Percentiles rank a stretch among this genome's conserved stretches.
Evolutionary conservation across 2,888 invertebrate genomes (phyloP).

Genomic region (Masnerella sp.): DNA sequence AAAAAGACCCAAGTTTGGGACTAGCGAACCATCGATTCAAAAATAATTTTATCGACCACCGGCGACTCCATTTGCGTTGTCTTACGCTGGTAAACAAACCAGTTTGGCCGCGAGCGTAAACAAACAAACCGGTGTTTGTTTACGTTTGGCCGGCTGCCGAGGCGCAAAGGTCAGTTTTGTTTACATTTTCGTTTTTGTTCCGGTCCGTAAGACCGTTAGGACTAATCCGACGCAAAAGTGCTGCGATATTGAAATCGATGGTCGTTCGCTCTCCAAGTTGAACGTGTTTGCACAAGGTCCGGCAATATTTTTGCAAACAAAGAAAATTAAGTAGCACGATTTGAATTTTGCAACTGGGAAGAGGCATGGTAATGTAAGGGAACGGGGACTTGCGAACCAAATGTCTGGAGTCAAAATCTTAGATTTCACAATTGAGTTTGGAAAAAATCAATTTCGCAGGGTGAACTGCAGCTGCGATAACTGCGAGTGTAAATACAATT

Average conservation of each 20-base stretch:
- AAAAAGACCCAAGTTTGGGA: no score
- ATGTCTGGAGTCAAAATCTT: no score
- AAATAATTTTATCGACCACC: not conserved
- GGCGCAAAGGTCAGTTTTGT: not conserved
- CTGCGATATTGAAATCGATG: conserved; percentile 18
- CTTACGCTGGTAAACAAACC: not conserved
- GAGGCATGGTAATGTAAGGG: no score
- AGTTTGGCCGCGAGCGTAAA: not conserved
- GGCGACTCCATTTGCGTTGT: not conserved
- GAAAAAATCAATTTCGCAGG: no score
- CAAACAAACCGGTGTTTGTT: conserved; percentile 7
- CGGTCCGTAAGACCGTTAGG: not conserved
- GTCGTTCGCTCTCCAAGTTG: conserved; percentile 6
- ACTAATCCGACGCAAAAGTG: not conserved
- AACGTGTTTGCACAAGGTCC: not conserved
- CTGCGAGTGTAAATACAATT: no score
- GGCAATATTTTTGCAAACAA: no score
- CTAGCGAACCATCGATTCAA: conserved; percentile 21
- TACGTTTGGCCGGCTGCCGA: not conserved
- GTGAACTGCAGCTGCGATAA: no score
- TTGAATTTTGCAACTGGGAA: no score
- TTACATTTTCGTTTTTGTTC: not conserved
- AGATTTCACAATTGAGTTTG: no score
- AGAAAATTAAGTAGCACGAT: no score
- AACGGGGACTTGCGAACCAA: no score